Conservation (phyloP, 2,797 vertebrate genomes). For the Antennarius maculatus region DNA sequence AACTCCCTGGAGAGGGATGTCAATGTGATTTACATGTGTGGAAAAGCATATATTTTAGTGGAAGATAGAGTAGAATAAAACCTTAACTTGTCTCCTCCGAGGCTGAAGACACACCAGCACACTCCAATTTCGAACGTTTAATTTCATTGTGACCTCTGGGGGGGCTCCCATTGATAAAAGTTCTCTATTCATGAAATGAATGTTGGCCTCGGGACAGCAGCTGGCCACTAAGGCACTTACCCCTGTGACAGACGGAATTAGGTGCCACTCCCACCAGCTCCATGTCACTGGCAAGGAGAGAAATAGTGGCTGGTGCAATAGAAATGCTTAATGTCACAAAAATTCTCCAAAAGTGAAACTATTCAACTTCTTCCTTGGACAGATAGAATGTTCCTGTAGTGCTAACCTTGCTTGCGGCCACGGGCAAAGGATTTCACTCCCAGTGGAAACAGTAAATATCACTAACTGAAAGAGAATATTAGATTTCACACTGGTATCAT, state of each 20-base stretch:
- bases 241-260: constrained; percentile 57
- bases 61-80: constrained; percentile 48
- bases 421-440: constrained; percentile 17
- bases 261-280: constrained; percentile 35
- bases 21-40: constrained; percentile 71
- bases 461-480: constrained; percentile 51
- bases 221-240: constrained; percentile 36
- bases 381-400: constrained; percentile 20
- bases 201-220: constrained; percentile 46
- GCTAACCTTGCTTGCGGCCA: constrained; percentile 48
- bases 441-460: constrained; percentile 59
- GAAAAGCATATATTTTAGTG: constrained; percentile 45
- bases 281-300: constrained; percentile 26
- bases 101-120: constrained; percentile 34
- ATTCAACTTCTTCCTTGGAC: constrained; percentile 26
- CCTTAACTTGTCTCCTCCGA: constrained; percentile 29
- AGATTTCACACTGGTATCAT: constrained; percentile 54
- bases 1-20: constrained; percentile 56
- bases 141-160: constrained; percentile 64
- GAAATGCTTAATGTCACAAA: constrained; percentile 36
- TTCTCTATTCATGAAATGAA: constrained; percentile 62
- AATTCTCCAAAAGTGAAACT: constrained; percentile 49
- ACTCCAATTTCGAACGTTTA: constrained; percentile 61
- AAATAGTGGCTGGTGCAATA: constrained; percentile 25
- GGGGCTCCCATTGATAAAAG: constrained; percentile 58